Percentiles rank a stretch among this genome's conserved stretches.
These are phyloP conservation scores for Elaphurus davidianus DNA, from an alignment of 2,113 vertebrate species.

Conservation along the genomic window DNA sequence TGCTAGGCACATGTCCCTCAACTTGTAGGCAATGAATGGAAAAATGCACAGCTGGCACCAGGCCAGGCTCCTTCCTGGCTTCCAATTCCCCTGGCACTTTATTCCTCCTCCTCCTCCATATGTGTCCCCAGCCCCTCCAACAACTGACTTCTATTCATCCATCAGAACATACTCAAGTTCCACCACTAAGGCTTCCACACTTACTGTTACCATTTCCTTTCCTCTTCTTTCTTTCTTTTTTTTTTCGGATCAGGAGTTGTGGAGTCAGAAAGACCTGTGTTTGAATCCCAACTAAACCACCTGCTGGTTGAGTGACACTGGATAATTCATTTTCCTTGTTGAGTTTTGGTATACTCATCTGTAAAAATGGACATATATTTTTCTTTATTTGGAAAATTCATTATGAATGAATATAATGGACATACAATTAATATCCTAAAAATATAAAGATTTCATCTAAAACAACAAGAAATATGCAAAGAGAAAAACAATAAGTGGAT, in stretches of 20 bases:
- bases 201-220: neutral
- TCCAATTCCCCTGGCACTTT: neutral
- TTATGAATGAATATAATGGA: neutral
- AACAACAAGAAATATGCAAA: neutral
- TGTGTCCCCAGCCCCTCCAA: neutral
- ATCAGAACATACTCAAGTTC: neutral
- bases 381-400: conserved; percentile 20
- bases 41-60: neutral
- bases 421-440: neutral
- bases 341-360: neutral
- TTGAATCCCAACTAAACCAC: neutral
- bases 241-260: neutral
- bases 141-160: neutral
- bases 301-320: neutral
- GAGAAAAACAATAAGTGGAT: neutral
- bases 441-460: neutral
- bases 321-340: neutral
- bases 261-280: neutral
- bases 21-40: neutral
- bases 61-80: neutral
- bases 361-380: neutral
- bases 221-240: neutral
- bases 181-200: neutral
- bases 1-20: neutral
- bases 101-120: neutral